Percentiles rank a stretch among this genome's conserved stretches.
Evolutionary conservation across 2,888 invertebrate species (phyloP).

Genomic region (Orchestes rusci): DNA sequence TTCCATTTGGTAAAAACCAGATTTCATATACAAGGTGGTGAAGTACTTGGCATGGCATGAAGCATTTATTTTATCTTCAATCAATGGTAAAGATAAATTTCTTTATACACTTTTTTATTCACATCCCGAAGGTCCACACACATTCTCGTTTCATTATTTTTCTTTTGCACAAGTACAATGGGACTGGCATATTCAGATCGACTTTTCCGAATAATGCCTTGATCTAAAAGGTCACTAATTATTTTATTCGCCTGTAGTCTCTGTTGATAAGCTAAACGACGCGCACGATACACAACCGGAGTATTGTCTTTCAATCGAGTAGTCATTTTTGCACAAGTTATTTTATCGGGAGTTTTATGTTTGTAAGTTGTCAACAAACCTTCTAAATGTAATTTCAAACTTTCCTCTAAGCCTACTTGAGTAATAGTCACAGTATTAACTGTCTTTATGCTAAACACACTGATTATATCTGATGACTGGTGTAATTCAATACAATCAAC

Average conservation of each 20-base stretch:
- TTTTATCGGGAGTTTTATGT: conserved; percentile 2
- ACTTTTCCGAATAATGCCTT: conserved; percentile 8
- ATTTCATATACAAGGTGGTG: conserved; percentile 26
- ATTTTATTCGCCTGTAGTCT: conserved; percentile 12
- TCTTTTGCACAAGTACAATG: conserved; percentile 27
- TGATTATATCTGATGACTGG: background rate
- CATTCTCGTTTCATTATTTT: conserved; percentile 20
- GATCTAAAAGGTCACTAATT: conserved; percentile 2
- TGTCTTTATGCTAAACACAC: background rate
- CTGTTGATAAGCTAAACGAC: too few species aligned
- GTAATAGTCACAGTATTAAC: conserved; percentile 2
- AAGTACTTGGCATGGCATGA: conserved; percentile 22
- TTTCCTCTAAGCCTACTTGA: background rate
- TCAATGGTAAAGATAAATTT: conserved; percentile 19
- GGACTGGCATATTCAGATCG: conserved; percentile 27
- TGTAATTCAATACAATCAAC: conserved; percentile 2
- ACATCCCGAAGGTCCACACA: conserved; percentile 26
- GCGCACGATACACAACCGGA: background rate
- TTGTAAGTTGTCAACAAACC: conserved; percentile 9
- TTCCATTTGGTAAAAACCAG: conserved; percentile 26
- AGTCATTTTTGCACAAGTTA: conserved; percentile 1
- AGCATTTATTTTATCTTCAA: conserved; percentile 26
- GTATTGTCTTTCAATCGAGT: background rate
- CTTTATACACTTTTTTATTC: conserved; percentile 25
- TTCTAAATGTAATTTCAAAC: conserved; percentile 10